Evolutionary conservation across 2,797 vertebrate genomes (phyloP).

Genomic region (Hypotaenidia philippensis): DNA sequence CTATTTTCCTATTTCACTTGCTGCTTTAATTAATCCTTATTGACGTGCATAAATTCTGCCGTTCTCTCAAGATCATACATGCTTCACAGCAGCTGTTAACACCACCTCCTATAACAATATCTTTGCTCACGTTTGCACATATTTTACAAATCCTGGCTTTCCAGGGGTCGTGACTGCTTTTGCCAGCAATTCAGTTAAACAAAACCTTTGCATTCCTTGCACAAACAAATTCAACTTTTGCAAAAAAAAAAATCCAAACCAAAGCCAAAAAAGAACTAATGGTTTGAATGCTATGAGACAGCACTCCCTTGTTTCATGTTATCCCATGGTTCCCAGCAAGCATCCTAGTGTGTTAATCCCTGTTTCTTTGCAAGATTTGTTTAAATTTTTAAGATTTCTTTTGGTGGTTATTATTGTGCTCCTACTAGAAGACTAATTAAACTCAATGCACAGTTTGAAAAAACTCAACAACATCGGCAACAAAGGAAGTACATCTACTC

Average conservation of each 20-base stretch:
- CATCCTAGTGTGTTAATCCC: not conserved
- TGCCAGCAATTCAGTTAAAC: not conserved
- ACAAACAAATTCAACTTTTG: not conserved
- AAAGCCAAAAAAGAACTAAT: rapidly evolving
- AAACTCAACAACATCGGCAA: not conserved
- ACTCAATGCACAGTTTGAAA: not conserved
- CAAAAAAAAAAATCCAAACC: too few relatives aligned
- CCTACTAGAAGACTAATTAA: not conserved
- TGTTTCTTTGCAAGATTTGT: not conserved
- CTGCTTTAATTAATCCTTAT: not conserved
- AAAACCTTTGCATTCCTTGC: not conserved
- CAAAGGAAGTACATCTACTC: not conserved
- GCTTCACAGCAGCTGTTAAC: not conserved
- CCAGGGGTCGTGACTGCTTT: not conserved
- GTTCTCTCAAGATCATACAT: not conserved
- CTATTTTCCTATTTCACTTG: not conserved
- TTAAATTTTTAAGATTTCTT: not conserved
- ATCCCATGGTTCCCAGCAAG: not conserved
- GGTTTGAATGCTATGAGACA: not conserved
- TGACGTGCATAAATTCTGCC: not conserved
- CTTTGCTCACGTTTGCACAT: not conserved
- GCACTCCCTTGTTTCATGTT: not conserved
- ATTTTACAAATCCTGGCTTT: not conserved
- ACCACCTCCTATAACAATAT: not conserved
- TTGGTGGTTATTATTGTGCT: not conserved